Evolutionary conservation across 2,888 invertebrate genomes (phyloP).

Genomic region (Druceiella hillmani): DNA sequence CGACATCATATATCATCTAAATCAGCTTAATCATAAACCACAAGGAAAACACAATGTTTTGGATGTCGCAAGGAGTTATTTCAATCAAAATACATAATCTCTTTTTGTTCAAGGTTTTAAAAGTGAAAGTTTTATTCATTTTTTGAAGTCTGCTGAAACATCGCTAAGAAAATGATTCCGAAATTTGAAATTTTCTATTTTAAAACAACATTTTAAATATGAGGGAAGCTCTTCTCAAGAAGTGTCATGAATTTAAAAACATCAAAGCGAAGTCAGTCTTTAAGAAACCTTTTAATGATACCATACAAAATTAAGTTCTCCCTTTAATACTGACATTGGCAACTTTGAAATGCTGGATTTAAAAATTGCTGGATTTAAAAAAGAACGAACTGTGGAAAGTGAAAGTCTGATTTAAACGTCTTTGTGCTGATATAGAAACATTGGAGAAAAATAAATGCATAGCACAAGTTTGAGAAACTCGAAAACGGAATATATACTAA

Average conservation of each 20-base stretch:
- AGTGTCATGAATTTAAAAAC: constrained; percentile 22
- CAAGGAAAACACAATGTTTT: constrained; percentile 24
- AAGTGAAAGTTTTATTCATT: constrained; percentile 9
- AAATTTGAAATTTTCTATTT: constrained; percentile 14
- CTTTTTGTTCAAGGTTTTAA: constrained; percentile 20
- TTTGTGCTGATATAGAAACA: too few relatives aligned
- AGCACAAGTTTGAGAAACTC: constrained; percentile 19
- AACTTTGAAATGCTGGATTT: too few relatives aligned
- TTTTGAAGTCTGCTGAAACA: constrained; percentile 19
- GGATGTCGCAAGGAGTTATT: constrained; percentile 21
- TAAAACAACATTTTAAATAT: too few relatives aligned
- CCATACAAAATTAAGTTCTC: too few relatives aligned
- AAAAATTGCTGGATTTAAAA: constrained; percentile 25
- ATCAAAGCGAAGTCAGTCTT: too few relatives aligned
- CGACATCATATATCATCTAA: constrained; percentile 6
- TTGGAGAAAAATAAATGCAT: constrained; percentile 27
- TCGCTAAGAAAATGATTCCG: constrained; percentile 21
- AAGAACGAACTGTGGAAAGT: constrained; percentile 23
- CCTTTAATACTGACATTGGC: too few relatives aligned
- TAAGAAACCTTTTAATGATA: too few relatives aligned
- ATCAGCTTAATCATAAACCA: too few relatives aligned
- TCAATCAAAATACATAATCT: constrained; percentile 21
- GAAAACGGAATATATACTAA: constrained; percentile 19
- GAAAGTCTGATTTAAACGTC: constrained; percentile 27
- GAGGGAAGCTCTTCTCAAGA: constrained; percentile 19